These are phyloP conservation scores for Atta texana DNA, from an alignment of 1,140 invertebrate genomes.

Conservation along the genomic window DNA sequence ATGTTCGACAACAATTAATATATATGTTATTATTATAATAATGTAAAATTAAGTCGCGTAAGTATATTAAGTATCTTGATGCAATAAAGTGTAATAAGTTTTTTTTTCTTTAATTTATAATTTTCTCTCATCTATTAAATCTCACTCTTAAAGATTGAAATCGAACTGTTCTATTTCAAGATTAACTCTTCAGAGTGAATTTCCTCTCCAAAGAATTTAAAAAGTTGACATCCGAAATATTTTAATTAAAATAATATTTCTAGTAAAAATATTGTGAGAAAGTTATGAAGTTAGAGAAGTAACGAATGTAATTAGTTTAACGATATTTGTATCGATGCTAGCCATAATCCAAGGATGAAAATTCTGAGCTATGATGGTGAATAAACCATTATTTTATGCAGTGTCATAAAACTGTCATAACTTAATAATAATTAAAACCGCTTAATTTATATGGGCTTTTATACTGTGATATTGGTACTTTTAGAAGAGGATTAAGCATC, in stretches of 20 bases:
- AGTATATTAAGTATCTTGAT: not conserved
- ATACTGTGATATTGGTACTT: conserved; percentile 53
- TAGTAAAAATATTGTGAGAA: not conserved
- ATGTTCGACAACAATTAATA: not conserved
- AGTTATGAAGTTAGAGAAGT: not conserved
- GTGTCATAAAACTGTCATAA: conserved; percentile 19
- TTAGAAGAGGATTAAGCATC: conserved; percentile 32
- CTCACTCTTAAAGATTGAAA: too few relatives aligned
- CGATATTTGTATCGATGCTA: conserved; percentile 8
- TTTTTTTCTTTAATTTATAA: not conserved
- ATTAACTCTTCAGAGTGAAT: too few relatives aligned
- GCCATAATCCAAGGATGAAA: not conserved
- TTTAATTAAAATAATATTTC: not conserved
- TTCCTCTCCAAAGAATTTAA: too few relatives aligned
- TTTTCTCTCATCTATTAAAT: not conserved
- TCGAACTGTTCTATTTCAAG: too few relatives aligned
- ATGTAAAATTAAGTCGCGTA: not conserved
- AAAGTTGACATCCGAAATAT: not conserved
- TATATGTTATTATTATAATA: too few relatives aligned
- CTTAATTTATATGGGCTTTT: conserved; percentile 52
- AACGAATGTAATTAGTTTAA: conserved; percentile 26
- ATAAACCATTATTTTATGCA: conserved; percentile 44
- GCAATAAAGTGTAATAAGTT: not conserved
- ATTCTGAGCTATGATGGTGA: not conserved
- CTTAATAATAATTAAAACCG: conserved; percentile 29